Evolutionary conservation across 2,797 vertebrate species (phyloP).

Genomic region (Mastacembelus armatus): DNA sequence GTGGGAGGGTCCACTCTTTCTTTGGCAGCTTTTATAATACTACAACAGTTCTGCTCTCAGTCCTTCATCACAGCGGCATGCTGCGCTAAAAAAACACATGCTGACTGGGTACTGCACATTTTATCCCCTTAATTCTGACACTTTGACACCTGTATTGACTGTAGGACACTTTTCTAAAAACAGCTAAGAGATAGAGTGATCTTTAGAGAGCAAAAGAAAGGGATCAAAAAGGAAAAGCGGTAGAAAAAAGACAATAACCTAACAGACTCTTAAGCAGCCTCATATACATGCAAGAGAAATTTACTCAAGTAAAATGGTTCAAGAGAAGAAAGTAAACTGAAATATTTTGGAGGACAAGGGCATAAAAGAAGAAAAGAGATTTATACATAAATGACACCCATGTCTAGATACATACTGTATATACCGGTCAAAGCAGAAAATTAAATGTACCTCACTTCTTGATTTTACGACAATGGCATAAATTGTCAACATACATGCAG

Average conservation of each 20-base stretch:
- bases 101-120: conserved; percentile 10
- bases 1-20: conserved; percentile 42
- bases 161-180: background rate
- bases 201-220: conserved; percentile 4
- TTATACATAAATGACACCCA: too few relatives aligned
- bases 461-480: too few relatives aligned
- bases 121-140: conserved; percentile 39
- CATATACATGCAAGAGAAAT: too few relatives aligned
- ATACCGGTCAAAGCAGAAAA: too few relatives aligned
- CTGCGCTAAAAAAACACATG: conserved; percentile 6
- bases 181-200: conserved; percentile 4
- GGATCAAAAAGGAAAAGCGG: background rate
- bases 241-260: background rate
- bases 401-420: too few relatives aligned
- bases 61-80: conserved; percentile 27
- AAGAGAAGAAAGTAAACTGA: too few relatives aligned
- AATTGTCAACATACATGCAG: background rate
- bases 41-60: conserved; percentile 15
- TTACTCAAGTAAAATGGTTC: too few relatives aligned
- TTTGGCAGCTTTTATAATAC: conserved; percentile 54
- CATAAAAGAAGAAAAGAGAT: too few relatives aligned
- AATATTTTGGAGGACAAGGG: too few relatives aligned
- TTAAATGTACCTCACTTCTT: too few relatives aligned
- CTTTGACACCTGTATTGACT: conserved; percentile 33
- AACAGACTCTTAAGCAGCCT: background rate